A percentile compares a stretch with the other conserved stretches of the same genome.
These are phyloP conservation scores for Acanthiza pusilla DNA, from an alignment of 2,797 vertebrate genomes.

Conservation along the genomic window DNA sequence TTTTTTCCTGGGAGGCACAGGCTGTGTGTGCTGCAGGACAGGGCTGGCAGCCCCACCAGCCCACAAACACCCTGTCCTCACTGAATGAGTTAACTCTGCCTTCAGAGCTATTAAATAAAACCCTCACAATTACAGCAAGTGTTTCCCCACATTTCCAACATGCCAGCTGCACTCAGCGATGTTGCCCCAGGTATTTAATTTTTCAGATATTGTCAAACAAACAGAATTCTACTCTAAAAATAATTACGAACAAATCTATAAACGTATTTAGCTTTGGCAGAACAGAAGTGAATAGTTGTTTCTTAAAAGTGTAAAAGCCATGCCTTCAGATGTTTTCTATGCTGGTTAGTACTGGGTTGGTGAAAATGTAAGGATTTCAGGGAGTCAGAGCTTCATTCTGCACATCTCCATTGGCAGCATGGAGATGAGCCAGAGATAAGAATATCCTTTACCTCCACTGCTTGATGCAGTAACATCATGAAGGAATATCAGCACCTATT, in stretches of 20 bases:
- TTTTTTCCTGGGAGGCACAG: background rate
- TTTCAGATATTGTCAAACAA: conserved; percentile 61
- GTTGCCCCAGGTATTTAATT: conserved; percentile 50
- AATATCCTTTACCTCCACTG: background rate
- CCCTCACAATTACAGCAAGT: background rate
- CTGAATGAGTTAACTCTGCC: background rate
- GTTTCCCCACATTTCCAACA: background rate
- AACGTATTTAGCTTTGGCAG: conserved; percentile 26
- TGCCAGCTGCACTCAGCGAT: background rate
- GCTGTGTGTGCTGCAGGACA: background rate
- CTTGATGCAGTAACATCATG: background rate
- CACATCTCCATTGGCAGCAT: fast-evolving
- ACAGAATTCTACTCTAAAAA: conserved; percentile 56
- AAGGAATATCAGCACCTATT: background rate
- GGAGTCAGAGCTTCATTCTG: background rate
- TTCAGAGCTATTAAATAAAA: background rate
- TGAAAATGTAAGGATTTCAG: background rate
- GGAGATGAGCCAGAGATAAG: background rate
- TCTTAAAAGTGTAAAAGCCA: background rate
- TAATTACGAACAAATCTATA: conserved; percentile 51
- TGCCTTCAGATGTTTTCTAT: conserved; percentile 6
- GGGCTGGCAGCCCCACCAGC: background rate
- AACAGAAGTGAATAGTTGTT: background rate
- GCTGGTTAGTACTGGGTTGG: background rate
- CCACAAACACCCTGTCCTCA: background rate